These are phyloP conservation scores for Craniophora ligustri DNA, from an alignment of 2,888 invertebrate species.

Conservation along the genomic window DNA sequence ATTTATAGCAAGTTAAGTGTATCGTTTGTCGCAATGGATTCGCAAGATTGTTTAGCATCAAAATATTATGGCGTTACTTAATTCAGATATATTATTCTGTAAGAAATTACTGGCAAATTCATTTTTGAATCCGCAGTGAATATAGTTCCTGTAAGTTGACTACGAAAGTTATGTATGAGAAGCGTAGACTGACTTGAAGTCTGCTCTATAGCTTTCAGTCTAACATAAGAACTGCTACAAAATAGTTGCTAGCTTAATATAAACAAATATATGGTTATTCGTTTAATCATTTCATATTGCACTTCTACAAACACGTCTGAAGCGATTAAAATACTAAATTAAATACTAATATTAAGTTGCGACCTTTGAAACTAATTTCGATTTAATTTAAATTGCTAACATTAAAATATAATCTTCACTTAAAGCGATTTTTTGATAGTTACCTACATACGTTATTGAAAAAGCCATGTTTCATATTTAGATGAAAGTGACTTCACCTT, in stretches of 20 bases:
- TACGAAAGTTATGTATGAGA: no score
- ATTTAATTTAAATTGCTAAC: conserved; percentile 59
- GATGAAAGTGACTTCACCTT: conserved; percentile 61
- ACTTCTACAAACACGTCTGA: conserved; percentile 25
- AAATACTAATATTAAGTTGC: conserved; percentile 17
- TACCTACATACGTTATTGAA: conserved; percentile 62
- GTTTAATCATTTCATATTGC: no score
- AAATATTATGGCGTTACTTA: no score
- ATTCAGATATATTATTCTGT: no score
- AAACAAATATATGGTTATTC: no score
- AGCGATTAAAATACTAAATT: conserved; percentile 33
- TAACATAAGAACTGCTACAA: no score
- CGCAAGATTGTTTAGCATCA: conserved; percentile 1
- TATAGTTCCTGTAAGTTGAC: no score
- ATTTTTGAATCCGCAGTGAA: no score
- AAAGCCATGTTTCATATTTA: conserved; percentile 45
- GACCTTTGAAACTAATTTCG: conserved; percentile 43
- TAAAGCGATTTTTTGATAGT: conserved; percentile 49
- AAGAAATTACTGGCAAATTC: no score
- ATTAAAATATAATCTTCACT: conserved; percentile 38
- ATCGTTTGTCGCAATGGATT: background rate
- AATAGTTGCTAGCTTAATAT: no score
- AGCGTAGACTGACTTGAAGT: no score
- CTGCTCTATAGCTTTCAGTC: no score
- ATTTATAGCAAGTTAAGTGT: conserved; percentile 19